These are phyloP conservation scores for Cydia splendana DNA, from an alignment of 1,140 invertebrate species.

Conservation along the genomic window DNA sequence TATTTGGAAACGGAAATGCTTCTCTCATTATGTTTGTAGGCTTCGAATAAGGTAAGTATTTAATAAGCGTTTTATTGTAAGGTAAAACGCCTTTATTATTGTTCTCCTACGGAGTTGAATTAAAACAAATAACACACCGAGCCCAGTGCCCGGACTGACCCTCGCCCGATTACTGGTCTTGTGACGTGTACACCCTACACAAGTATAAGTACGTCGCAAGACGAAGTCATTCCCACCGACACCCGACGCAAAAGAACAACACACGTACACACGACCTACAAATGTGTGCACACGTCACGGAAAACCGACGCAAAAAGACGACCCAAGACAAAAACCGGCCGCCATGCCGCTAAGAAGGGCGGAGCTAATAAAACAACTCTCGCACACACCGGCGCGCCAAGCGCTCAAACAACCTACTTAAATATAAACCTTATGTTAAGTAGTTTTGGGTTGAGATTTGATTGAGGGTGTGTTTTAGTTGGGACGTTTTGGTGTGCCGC, in stretches of 20 bases:
- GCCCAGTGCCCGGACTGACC: neutral
- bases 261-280: conserved; percentile 17
- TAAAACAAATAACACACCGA: too few species aligned
- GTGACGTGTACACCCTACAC: too few species aligned
- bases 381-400: conserved; percentile 44
- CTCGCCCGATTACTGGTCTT: conserved; percentile 5
- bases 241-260: conserved; percentile 23
- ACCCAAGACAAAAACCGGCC: conserved; percentile 59
- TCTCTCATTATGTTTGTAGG: too few species aligned
- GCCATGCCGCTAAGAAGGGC: conserved; percentile 70
- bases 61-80: too few species aligned
- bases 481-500: conserved; percentile 44
- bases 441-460: conserved; percentile 52
- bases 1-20: too few species aligned
- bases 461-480: conserved; percentile 48
- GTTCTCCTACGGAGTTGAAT: neutral
- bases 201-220: neutral
- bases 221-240: neutral
- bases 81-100: too few species aligned
- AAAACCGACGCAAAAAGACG: conserved; percentile 65
- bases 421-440: conserved; percentile 51
- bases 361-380: conserved; percentile 62
- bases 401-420: conserved; percentile 39
- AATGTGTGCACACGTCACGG: conserved; percentile 10
- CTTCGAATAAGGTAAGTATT: too few species aligned